Conservation (phyloP, 2,113 vertebrate genomes). For the Chitala chitala region DNA sequence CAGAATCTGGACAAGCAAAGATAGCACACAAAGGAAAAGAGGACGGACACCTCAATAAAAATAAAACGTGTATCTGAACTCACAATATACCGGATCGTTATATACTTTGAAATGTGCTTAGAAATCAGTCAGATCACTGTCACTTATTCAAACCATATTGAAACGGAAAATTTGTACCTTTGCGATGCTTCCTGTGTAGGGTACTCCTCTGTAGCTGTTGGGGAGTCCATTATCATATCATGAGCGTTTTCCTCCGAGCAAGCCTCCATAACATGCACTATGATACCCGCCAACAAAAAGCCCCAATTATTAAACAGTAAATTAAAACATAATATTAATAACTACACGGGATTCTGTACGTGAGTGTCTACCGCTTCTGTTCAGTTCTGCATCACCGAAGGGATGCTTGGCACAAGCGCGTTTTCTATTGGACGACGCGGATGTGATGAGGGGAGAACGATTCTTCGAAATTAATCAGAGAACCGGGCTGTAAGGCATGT, state of each 20-base stretch:
- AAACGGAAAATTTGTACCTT: constrained; percentile 48
- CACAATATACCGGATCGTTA: not conserved
- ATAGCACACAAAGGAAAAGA: not conserved
- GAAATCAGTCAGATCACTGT: not conserved
- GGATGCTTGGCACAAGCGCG: constrained; percentile 44
- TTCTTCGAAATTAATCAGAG: constrained; percentile 30
- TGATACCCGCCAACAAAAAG: no score
- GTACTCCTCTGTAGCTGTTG: constrained; percentile 46
- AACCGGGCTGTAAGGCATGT: not conserved
- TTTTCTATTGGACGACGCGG: constrained; percentile 55
- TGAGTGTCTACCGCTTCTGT: constrained; percentile 21
- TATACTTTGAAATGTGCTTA: constrained; percentile 9
- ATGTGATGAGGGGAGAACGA: constrained; percentile 43
- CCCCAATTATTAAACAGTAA: no score
- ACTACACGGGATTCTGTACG: not conserved
- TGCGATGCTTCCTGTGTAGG: constrained; percentile 44
- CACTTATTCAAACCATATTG: constrained; percentile 15
- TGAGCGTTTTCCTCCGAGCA: constrained; percentile 55
- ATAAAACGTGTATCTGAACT: not conserved
- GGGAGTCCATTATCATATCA: constrained; percentile 54
- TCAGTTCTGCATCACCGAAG: constrained; percentile 38
- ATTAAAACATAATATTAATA: not conserved
- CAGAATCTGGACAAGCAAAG: not conserved
- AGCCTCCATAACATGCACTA: constrained; percentile 65
- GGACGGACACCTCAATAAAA: not conserved